phyloP scores from a whole-genome alignment of 1,140 invertebrate genomes.

The Latrodectus geometricus region DNA sequence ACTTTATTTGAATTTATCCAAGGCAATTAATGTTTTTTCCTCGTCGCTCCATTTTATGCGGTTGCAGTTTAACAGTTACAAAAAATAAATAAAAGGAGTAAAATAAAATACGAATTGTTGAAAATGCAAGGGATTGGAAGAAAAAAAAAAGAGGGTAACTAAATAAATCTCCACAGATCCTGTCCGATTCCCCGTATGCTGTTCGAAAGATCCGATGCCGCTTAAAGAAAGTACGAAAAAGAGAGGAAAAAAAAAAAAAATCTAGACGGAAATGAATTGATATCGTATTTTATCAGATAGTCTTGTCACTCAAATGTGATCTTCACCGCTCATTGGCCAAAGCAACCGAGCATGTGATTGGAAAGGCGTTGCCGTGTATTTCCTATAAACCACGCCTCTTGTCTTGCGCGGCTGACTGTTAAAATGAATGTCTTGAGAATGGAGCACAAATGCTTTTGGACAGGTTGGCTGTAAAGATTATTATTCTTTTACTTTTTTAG shows the following conservation, averaged over 20 bases:
- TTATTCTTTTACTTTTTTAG: constrained; percentile 40
- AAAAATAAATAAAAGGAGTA: neutral
- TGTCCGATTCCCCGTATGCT: constrained; percentile 36
- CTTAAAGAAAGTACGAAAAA: constrained; percentile 13
- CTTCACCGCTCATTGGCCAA: constrained; percentile 57
- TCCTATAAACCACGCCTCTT: constrained; percentile 59
- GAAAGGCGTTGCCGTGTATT: constrained; percentile 57
- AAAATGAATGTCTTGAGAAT: constrained; percentile 51
- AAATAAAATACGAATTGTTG: too few relatives aligned
- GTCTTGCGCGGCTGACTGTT: constrained; percentile 55
- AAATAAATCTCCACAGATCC: constrained; percentile 56
- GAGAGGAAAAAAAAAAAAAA: constrained; percentile 24
- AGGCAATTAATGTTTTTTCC: too few relatives aligned
- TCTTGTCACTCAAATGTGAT: constrained; percentile 56
- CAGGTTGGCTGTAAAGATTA: constrained; percentile 49
- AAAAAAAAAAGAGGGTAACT: constrained; percentile 11
- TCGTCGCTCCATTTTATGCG: too few relatives aligned
- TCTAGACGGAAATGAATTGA: constrained; percentile 60
- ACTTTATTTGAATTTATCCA: too few relatives aligned
- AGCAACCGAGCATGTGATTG: constrained; percentile 58
- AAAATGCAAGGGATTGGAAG: neutral
- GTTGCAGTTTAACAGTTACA: too few relatives aligned
- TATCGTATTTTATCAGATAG: constrained; percentile 61
- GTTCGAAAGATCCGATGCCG: constrained; percentile 36
- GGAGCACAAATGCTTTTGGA: constrained; percentile 33